Percentiles rank a stretch among this genome's conserved stretches.
Evolutionary conservation across 2,113 vertebrate genomes (phyloP).

Genomic region (Oryzias melastigma): DNA sequence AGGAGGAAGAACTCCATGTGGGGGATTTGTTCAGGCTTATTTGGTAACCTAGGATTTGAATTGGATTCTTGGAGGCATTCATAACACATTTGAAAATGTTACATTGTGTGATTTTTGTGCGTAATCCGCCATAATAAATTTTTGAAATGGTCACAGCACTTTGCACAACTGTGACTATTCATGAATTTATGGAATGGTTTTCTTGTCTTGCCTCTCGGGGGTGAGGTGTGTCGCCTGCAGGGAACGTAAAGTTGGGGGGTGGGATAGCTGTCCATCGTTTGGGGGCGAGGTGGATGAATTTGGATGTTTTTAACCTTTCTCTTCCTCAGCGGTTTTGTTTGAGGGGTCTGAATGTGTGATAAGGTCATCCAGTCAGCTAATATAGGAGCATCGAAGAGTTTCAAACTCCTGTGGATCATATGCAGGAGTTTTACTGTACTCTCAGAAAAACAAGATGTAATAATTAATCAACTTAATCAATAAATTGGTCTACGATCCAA

Average conservation of each 20-base stretch:
- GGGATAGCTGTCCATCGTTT: conserved; percentile 12
- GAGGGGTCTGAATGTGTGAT: conserved; percentile 60
- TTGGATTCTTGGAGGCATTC: conserved; percentile 81
- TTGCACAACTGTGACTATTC: conserved; percentile 75
- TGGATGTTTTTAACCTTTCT: conserved; percentile 35
- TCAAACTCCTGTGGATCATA: conserved; percentile 59
- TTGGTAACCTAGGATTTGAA: conserved; percentile 83
- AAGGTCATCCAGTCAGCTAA: conserved; percentile 35
- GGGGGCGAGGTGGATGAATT: conserved; percentile 7
- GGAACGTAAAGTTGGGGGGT: conserved; percentile 4
- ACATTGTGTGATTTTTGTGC: conserved; percentile 80
- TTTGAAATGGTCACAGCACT: conserved; percentile 74
- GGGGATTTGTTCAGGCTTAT: conserved; percentile 84
- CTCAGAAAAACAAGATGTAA: conserved; percentile 14
- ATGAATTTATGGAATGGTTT: conserved; percentile 73
- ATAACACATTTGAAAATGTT: conserved; percentile 82
- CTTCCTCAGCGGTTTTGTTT: conserved; percentile 39
- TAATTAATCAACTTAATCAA: too few relatives aligned
- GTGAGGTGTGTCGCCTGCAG: conserved; percentile 49
- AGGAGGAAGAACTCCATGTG: conserved; percentile 78
- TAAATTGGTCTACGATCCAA: too few relatives aligned
- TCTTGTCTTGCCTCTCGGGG: conserved; percentile 69
- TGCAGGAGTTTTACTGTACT: conserved; percentile 39
- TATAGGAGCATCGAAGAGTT: conserved; percentile 41
- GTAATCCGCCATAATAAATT: conserved; percentile 83